A percentile compares a stretch with the other conserved stretches of the same genome.
These are phyloP conservation scores for Bolinopsis microptera DNA, from an alignment of 37 sponge, comb jelly and placozoan species.

Conservation along the genomic window DNA sequence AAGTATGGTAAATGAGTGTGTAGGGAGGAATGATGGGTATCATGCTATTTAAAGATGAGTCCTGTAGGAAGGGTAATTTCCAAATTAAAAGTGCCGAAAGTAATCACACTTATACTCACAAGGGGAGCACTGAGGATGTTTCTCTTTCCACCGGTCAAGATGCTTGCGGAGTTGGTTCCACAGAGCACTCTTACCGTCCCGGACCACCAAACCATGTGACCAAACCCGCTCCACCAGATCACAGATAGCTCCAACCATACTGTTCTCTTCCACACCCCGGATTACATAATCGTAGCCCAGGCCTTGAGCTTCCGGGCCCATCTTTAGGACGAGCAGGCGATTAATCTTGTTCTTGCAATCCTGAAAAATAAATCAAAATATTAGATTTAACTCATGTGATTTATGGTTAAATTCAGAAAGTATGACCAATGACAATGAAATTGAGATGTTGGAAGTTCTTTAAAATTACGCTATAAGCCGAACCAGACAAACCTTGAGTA, in stretches of 20 bases:
- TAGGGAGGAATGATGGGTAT: no score
- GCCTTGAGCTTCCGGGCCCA: constrained; percentile 65
- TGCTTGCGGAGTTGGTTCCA: neutral
- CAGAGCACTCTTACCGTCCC: constrained; percentile 70
- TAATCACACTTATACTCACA: constrained; percentile 6
- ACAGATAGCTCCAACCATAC: constrained; percentile 86
- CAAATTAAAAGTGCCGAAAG: no score
- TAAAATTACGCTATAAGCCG: no score
- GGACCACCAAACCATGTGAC: constrained; percentile 85
- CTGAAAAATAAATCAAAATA: neutral
- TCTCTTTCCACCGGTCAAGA: constrained; percentile 6
- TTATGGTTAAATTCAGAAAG: neutral
- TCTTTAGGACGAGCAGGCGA: constrained; percentile 68
- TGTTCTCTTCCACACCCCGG: constrained; percentile 86
- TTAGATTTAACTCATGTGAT: neutral
- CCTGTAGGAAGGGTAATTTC: no score
- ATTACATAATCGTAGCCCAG: constrained; percentile 66
- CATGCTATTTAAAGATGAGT: no score
- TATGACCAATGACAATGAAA: no score
- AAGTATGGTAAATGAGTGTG: no score
- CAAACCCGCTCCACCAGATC: constrained; percentile 94
- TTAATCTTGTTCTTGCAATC: constrained; percentile 65
- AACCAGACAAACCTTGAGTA: neutral
- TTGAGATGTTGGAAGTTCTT: no score
- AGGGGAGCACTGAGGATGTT: neutral